Evolutionary conservation across 2,888 invertebrate genomes (phyloP).

Genomic region (Leptopterna dolabrata): DNA sequence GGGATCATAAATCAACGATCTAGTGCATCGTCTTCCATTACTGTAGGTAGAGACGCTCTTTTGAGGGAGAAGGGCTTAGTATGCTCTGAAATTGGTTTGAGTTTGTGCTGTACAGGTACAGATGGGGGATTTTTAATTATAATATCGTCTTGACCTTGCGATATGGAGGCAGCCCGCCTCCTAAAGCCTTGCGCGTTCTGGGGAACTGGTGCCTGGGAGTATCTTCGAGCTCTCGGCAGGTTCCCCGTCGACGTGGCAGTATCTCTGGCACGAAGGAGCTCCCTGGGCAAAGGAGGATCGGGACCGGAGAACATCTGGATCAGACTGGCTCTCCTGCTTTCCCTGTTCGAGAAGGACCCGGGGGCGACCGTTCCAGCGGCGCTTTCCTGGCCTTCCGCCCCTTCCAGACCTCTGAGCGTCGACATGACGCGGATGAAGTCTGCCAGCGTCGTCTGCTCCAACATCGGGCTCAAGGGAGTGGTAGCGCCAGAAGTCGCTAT

Average conservation of each 20-base stretch:
- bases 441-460: conserved; percentile 86
- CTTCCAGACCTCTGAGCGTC: conserved; percentile 26
- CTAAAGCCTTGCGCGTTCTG: conserved; percentile 28
- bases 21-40: background rate
- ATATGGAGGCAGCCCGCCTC: conserved; percentile 56
- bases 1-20: too few species aligned
- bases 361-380: background rate
- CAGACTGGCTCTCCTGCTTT: conserved; percentile 34
- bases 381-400: background rate
- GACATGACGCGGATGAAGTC: conserved; percentile 78
- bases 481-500: conserved; percentile 40
- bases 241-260: conserved; percentile 13
- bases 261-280: conserved; percentile 30
- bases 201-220: conserved; percentile 50
- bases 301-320: conserved; percentile 22
- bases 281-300: conserved; percentile 40
- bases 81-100: background rate
- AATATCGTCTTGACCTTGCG: conserved; percentile 48
- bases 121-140: background rate
- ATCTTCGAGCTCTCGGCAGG: conserved; percentile 42
- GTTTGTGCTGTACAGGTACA: background rate
- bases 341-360: background rate
- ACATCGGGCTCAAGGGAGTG: conserved; percentile 69
- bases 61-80: background rate
- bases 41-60: background rate